A percentile compares a stretch with the other conserved stretches of the same genome.
phyloP scores from a whole-genome alignment of 2,888 invertebrate genomes.

The Tanypteryx hageni region DNA sequence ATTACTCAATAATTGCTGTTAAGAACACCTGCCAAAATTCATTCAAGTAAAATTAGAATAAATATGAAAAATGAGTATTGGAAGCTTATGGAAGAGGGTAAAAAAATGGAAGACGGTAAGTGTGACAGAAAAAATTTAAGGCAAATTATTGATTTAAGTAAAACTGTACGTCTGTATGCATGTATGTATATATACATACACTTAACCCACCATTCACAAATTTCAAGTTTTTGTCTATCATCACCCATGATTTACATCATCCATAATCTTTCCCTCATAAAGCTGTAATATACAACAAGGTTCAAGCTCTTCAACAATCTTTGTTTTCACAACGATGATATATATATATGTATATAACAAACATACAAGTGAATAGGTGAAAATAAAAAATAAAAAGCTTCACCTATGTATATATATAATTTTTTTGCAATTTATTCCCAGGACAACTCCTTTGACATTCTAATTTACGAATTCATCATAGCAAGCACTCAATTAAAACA shows the following conservation, averaged over 20 bases:
- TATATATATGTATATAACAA: conserved; percentile 58
- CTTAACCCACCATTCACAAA: conserved; percentile 12
- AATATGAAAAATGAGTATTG: conserved; percentile 63
- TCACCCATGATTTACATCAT: conserved; percentile 31
- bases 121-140: background rate
- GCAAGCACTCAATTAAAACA: background rate
- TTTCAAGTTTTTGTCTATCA: conserved; percentile 17
- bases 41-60: conserved; percentile 29
- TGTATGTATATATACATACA: background rate
- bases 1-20: background rate
- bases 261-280: conserved; percentile 40
- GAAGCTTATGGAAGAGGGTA: conserved; percentile 52
- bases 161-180: conserved; percentile 5
- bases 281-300: conserved; percentile 58
- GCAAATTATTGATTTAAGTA: conserved; percentile 6
- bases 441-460: background rate
- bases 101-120: conserved; percentile 56
- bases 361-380: conserved; percentile 51
- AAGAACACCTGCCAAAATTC: background rate
- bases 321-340: conserved; percentile 48
- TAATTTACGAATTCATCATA: background rate
- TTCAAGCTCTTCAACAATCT: conserved; percentile 61
- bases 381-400: conserved; percentile 62
- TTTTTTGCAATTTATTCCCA: conserved; percentile 9
- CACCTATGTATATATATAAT: conserved; percentile 23